These are phyloP conservation scores for Glossophaga mutica DNA, from an alignment of 2,797 vertebrate species.

Conservation along the genomic window DNA sequence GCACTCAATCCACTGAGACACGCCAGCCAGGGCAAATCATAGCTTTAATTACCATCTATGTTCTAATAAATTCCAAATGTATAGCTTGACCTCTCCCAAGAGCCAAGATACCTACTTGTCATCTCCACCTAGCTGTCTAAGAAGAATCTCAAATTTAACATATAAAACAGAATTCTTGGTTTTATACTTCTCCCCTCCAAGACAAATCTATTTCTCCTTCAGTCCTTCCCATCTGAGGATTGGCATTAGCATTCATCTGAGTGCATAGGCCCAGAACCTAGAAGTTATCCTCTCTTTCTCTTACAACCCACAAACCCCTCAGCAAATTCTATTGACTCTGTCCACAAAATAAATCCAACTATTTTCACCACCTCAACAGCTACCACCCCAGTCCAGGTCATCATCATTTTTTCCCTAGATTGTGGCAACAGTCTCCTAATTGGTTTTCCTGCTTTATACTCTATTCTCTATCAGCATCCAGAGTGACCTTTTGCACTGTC, in stretches of 20 bases:
- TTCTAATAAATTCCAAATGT: neutral
- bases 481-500: neutral
- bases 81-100: neutral
- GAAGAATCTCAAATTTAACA: neutral
- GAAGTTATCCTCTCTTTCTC: neutral
- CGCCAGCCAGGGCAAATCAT: neutral
- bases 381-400: neutral
- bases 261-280: neutral
- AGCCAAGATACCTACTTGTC: neutral
- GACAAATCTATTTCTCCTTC: neutral
- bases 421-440: neutral
- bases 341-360: neutral
- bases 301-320: neutral
- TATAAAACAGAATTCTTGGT: neutral
- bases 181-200: neutral
- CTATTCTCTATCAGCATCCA: neutral
- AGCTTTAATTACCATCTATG: neutral
- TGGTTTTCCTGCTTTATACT: neutral
- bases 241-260: neutral
- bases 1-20: no score
- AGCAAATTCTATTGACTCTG: neutral
- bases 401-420: neutral
- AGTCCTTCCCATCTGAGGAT: neutral
- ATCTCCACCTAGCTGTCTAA: neutral
- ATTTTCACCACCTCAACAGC: neutral